Percentiles rank a stretch among this genome's conserved stretches.
These are phyloP conservation scores for Drosophila niveifrons DNA, from an alignment of 2,888 invertebrate genomes.

Conservation along the genomic window DNA sequence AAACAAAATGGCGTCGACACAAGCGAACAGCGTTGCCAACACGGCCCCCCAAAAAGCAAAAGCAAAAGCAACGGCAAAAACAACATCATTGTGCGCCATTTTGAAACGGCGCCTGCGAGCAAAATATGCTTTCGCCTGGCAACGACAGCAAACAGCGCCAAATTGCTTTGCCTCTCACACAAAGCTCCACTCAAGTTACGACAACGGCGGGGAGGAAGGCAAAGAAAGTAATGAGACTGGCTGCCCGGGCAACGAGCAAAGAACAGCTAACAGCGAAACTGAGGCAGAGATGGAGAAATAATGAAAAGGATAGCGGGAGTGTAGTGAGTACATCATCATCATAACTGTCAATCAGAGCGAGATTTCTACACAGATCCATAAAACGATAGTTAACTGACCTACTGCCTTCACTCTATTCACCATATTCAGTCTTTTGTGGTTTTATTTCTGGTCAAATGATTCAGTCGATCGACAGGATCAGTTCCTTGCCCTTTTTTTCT, in stretches of 20 bases:
- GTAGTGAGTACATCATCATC: conserved; percentile 21
- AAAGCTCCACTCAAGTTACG: conserved; percentile 71
- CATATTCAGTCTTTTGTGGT: conserved; percentile 68
- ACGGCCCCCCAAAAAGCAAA: conserved; percentile 25
- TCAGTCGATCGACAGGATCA: conserved; percentile 71
- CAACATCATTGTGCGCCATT: conserved; percentile 69
- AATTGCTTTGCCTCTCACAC: conserved; percentile 71
- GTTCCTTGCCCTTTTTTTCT: conserved; percentile 52
- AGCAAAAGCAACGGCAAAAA: background rate
- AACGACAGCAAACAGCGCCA: conserved; percentile 57
- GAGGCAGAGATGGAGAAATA: background rate
- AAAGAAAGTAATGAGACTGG: conserved; percentile 60
- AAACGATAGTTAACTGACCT: conserved; percentile 51
- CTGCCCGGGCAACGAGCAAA: conserved; percentile 50
- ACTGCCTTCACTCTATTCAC: conserved; percentile 51
- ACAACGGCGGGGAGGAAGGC: conserved; percentile 1
- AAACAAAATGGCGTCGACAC: conserved; percentile 67
- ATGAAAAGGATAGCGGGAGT: conserved; percentile 2
- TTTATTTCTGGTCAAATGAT: conserved; percentile 82
- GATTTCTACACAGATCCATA: conserved; percentile 46
- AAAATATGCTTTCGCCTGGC: conserved; percentile 44
- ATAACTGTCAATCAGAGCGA: conserved; percentile 74
- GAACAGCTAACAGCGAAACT: conserved; percentile 7
- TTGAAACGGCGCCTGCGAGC: conserved; percentile 35
- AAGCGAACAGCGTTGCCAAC: conserved; percentile 24